Conservation (phyloP, 2,113 vertebrate species). For the Dicerorhinus sumatrensis region DNA sequence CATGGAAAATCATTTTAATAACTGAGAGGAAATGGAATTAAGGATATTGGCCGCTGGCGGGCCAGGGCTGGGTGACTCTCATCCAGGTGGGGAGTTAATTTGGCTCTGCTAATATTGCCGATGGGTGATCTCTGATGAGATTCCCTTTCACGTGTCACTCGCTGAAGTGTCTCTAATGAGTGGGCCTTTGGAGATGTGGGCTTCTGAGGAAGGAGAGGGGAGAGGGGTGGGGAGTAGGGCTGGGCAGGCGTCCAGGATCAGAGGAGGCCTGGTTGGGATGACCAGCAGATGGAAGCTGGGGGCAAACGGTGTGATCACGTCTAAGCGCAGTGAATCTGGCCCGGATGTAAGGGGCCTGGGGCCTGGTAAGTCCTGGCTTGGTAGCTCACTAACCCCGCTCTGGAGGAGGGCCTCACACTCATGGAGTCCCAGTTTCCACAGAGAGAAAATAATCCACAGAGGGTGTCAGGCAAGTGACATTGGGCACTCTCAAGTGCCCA, state of each 20-base stretch:
- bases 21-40: slow-evolving; percentile 54
- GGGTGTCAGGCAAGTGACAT: rapidly evolving
- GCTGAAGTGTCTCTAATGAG: not conserved
- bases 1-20: slow-evolving; percentile 68
- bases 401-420: not conserved
- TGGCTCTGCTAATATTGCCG: slow-evolving; percentile 15
- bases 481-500: too few species aligned
- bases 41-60: not conserved
- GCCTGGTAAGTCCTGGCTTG: not conserved
- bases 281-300: too few species aligned
- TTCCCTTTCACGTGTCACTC: not conserved
- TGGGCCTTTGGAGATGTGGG: not conserved
- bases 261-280: not conserved
- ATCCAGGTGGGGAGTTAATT: not conserved
- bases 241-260: not conserved
- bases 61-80: not conserved
- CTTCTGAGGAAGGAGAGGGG: not conserved
- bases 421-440: not conserved
- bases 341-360: too few species aligned
- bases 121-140: not conserved
- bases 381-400: not conserved
- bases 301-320: not conserved
- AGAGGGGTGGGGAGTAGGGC: not conserved
- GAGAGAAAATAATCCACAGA: not conserved
- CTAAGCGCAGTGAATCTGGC: not conserved